Conservation (phyloP, 2,888 invertebrate genomes). For the Candidula unifasciata region DNA sequence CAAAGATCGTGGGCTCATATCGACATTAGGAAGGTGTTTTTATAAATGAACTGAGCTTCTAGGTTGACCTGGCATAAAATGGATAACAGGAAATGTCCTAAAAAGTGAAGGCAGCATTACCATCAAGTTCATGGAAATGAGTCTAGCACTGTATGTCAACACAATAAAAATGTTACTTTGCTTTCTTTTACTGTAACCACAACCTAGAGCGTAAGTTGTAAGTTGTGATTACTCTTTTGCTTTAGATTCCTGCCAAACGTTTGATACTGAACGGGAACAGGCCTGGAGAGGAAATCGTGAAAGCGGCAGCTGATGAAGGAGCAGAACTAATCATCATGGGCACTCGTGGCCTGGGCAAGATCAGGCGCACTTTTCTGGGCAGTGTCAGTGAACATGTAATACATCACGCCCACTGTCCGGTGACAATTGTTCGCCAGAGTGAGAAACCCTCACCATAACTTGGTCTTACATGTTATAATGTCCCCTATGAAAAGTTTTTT, state of each 20-base stretch:
- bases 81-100: too few species aligned
- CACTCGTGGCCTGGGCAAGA: slow-evolving; percentile 51
- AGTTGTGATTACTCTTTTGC: neutral
- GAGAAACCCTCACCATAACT: neutral
- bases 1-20: too few species aligned
- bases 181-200: too few species aligned
- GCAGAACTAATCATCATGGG: slow-evolving; percentile 50
- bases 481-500: neutral
- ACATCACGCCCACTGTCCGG: slow-evolving; percentile 51
- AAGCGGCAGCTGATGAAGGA: slow-evolving; percentile 37
- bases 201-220: too few species aligned
- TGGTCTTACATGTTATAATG: neutral
- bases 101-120: too few species aligned
- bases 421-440: slow-evolving; percentile 46
- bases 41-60: too few species aligned
- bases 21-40: too few species aligned
- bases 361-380: slow-evolving; percentile 53
- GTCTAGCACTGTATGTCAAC: too few species aligned
- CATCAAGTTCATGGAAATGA: too few species aligned
- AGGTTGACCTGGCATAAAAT: too few species aligned
- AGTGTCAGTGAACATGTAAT: slow-evolving; percentile 54
- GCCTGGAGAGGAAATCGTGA: slow-evolving; percentile 50
- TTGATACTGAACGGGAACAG: slow-evolving; percentile 35
- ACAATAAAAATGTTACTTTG: too few species aligned
- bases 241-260: slow-evolving; percentile 26